Evolutionary conservation across 2,113 vertebrate genomes (phyloP).

Genomic region (Recurvirostra avosetta): DNA sequence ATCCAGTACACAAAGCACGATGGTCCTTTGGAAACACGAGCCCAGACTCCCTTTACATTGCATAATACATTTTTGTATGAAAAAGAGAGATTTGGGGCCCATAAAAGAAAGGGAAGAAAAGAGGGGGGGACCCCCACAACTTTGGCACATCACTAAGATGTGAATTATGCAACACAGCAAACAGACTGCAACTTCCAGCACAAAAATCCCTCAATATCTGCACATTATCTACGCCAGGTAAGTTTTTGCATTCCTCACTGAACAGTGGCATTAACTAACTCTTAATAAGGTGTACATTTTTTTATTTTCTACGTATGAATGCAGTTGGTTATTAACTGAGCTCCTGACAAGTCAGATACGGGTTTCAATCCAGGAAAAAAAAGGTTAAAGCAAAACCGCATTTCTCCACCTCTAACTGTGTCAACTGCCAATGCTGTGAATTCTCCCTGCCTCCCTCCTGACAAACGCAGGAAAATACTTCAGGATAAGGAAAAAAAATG

Average conservation of each 20-base stretch:
- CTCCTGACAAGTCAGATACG: not conserved
- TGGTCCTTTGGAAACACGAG: not conserved
- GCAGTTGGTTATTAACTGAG: not conserved
- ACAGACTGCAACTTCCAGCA: not conserved
- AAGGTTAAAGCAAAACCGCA: not conserved
- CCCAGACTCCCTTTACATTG: not conserved
- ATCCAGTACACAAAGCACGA: fast-evolving
- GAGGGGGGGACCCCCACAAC: not conserved
- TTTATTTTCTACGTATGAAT: not conserved
- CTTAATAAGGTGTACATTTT: not conserved
- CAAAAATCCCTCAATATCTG: not conserved
- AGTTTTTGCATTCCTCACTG: not conserved
- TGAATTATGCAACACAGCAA: not conserved
- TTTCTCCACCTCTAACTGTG: not conserved
- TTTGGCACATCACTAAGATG: not conserved
- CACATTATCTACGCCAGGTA: not conserved
- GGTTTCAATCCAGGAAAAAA: not conserved
- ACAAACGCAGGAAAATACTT: slow-evolving; percentile 37
- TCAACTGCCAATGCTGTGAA: not conserved
- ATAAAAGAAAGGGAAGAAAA: not conserved
- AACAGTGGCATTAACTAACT: not conserved
- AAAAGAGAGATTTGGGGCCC: not conserved
- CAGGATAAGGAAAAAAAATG: not conserved
- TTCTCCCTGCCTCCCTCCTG: not conserved
- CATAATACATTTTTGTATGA: not conserved